phyloP scores from a whole-genome alignment of 2,797 vertebrate species.

The Acanthornis magna region DNA sequence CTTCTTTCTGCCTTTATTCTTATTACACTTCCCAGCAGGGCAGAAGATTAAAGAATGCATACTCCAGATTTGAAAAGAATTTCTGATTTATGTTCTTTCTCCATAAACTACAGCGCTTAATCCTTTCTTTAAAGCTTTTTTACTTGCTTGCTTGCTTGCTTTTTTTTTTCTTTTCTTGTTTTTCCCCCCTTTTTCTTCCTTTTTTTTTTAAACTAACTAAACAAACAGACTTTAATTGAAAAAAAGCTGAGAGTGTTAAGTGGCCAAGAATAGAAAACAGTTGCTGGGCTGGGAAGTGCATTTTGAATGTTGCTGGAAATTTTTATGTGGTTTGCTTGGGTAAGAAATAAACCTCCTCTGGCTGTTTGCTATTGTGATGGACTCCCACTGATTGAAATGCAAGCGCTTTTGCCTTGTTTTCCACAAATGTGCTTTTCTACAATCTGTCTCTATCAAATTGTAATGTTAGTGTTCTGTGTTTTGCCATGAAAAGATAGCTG shows the following conservation, averaged over 20 bases:
- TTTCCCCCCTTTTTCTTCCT: constrained; percentile 29
- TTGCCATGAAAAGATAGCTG: not conserved
- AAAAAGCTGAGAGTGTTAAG: constrained; percentile 70
- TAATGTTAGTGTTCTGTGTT: constrained; percentile 8
- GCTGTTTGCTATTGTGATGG: constrained; percentile 66
- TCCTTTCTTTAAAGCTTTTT: constrained; percentile 63
- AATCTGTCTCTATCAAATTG: constrained; percentile 22
- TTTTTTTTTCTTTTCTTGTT: not conserved
- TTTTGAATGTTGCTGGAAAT: constrained; percentile 71
- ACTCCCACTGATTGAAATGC: constrained; percentile 63
- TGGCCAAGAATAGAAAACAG: constrained; percentile 71
- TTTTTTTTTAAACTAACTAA: constrained; percentile 52
- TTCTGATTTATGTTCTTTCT: constrained; percentile 70
- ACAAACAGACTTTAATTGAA: constrained; percentile 74
- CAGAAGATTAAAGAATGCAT: constrained; percentile 61
- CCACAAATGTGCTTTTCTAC: constrained; percentile 62
- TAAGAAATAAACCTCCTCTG: constrained; percentile 67
- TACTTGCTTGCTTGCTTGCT: constrained; percentile 56
- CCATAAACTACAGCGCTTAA: constrained; percentile 72
- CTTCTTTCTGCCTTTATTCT: constrained; percentile 46
- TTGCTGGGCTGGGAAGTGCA: constrained; percentile 65
- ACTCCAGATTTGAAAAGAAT: constrained; percentile 67
- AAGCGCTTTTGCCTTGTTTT: constrained; percentile 63
- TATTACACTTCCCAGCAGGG: constrained; percentile 62
- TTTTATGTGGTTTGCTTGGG: constrained; percentile 69